Percentiles rank a stretch among this genome's conserved stretches.
These are phyloP conservation scores for Ivindomyrus marchei DNA, from an alignment of 2,113 vertebrate genomes.

Conservation along the genomic window DNA sequence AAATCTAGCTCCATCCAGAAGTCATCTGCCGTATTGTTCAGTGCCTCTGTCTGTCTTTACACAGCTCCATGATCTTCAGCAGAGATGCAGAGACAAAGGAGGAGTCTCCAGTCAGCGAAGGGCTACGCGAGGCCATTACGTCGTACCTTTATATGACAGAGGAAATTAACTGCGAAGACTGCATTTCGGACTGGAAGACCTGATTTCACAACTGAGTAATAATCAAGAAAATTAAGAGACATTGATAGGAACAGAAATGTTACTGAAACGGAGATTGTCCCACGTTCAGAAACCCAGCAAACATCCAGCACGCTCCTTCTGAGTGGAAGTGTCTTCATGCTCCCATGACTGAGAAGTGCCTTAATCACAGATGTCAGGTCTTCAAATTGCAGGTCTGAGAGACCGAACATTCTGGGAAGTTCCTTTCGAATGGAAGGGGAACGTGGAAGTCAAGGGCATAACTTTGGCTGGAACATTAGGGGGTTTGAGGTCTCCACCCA, in stretches of 20 bases:
- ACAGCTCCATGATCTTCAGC: constrained; percentile 55
- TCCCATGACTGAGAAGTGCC: background rate
- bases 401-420: background rate
- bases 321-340: background rate
- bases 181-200: constrained; percentile 29
- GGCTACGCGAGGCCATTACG: constrained; percentile 64
- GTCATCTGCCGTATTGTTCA: background rate
- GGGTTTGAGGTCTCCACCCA: too few relatives aligned
- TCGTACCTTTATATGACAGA: constrained; percentile 68
- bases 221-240: background rate
- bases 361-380: background rate
- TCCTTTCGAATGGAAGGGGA: background rate
- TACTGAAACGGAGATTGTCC: background rate
- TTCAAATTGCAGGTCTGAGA: background rate
- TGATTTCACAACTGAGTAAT: background rate
- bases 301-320: background rate
- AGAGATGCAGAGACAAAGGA: constrained; percentile 14
- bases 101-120: constrained; percentile 60
- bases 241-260: background rate
- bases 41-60: background rate
- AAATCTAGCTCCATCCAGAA: background rate
- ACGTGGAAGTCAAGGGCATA: background rate
- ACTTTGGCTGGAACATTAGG: too few relatives aligned
- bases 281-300: background rate
- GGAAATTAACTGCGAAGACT: background rate